phyloP scores from a whole-genome alignment of 2,113 vertebrate species.

The Hirundichthys speculiger region DNA sequence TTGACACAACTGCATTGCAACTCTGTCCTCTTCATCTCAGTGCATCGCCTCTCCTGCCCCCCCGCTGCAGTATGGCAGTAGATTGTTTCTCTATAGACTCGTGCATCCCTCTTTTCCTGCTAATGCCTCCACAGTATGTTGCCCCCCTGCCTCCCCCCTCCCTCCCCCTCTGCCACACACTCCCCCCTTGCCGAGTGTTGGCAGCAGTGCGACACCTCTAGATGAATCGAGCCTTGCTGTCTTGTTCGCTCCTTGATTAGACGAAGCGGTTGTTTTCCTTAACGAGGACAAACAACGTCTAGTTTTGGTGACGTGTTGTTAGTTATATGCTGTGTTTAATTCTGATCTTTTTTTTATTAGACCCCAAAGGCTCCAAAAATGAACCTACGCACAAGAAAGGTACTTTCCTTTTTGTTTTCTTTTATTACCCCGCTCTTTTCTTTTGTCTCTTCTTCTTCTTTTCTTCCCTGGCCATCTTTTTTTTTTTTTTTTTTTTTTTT shows the following conservation, averaged over 20 bases:
- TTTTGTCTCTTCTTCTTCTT: slow-evolving; percentile 28
- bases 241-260: slow-evolving; percentile 73
- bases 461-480: slow-evolving; percentile 42
- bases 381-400: slow-evolving; percentile 87
- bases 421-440: slow-evolving; percentile 11
- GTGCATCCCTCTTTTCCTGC: slow-evolving; percentile 79
- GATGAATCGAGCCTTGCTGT: slow-evolving; percentile 77
- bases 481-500: slow-evolving; percentile 53
- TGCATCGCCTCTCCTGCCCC: slow-evolving; percentile 75
- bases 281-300: slow-evolving; percentile 74
- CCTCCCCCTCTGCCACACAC: slow-evolving; percentile 72
- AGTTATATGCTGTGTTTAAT: slow-evolving; percentile 85
- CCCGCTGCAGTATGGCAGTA: slow-evolving; percentile 76
- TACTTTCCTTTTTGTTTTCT: slow-evolving; percentile 78
- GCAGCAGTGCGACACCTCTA: slow-evolving; percentile 71
- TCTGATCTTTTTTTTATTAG: slow-evolving; percentile 86
- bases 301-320: slow-evolving; percentile 73
- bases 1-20: slow-evolving; percentile 79
- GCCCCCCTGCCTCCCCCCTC: slow-evolving; percentile 33
- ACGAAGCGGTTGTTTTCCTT: slow-evolving; percentile 76
- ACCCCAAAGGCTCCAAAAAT: slow-evolving; percentile 86
- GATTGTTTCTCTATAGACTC: slow-evolving; percentile 67
- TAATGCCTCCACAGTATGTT: slow-evolving; percentile 81
- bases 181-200: slow-evolving; percentile 76
- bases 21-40: slow-evolving; percentile 67